These are phyloP conservation scores for Conomelus anceps DNA, from an alignment of 2,888 invertebrate genomes.

Conservation along the genomic window DNA sequence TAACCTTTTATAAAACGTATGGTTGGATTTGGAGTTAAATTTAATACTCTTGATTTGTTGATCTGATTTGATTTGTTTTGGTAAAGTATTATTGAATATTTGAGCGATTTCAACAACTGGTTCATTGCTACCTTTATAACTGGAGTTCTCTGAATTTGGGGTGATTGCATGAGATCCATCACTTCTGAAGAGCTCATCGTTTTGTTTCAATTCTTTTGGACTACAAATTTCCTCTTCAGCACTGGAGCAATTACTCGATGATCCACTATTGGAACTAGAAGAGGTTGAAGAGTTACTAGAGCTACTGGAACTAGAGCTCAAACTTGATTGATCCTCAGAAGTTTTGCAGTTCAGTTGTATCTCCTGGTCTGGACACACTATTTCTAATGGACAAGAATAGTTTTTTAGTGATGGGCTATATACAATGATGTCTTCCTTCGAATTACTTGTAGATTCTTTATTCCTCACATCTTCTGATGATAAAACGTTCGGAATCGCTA, in stretches of 20 bases:
- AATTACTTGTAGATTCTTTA: neutral
- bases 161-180: neutral
- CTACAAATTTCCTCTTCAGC: neutral
- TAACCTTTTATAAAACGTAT: neutral
- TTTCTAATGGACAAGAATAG: neutral
- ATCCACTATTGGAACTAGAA: neutral
- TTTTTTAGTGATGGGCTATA: neutral
- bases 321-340: neutral
- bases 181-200: neutral
- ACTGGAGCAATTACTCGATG: neutral
- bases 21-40: neutral
- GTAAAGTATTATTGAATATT: neutral
- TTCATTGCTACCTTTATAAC: neutral
- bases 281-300: neutral
- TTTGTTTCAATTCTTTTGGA: neutral
- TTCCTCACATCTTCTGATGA: neutral
- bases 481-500: too few relatives aligned
- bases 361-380: neutral
- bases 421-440: neutral
- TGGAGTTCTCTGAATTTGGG: neutral
- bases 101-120: neutral
- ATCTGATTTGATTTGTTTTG: neutral
- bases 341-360: neutral
- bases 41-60: neutral
- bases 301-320: neutral